Evolutionary conservation across 1,140 invertebrate species (phyloP), one percentile per base, ranked within the genome.

Genomic region (Solenopsis fugax): DNA sequence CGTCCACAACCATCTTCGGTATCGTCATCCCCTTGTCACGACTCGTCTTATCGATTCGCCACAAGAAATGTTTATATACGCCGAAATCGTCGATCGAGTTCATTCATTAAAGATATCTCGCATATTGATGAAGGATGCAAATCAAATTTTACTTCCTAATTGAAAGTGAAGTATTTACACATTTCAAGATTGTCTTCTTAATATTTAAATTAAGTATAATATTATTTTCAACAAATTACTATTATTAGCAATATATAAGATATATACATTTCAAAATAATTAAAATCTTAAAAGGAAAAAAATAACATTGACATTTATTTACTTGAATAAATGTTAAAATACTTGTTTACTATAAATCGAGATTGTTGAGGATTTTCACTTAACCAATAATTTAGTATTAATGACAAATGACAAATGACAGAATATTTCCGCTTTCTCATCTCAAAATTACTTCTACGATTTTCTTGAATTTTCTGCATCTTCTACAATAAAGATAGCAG

Each of bases 1-100:
- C 85, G 91, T 89, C 89, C 87, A 87, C 91, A 90, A 92, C 88
- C 88, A 89, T 92, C 91, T 91, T 89, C 86, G 76, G 78, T 88
- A 88, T 90, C 87, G 87, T 92, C 87, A 89, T 89, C 87, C 88
- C 89, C 87, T 89, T 90, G 90, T 91, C 88, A 87, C 85, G 78
- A 81, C 29, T 37, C 86, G 45, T 37, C 37, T 48, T 69, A 72
- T 77, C 48, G 54, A 82, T 82, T 81, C 54, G 9, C 34, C 34
- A n/a, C 6, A 58, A 48, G 37, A 73, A 58, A 82, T 7, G 41
- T 12, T 45, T 72, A 9, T 24, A 41, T 34, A 58, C 10, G 12
- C 6, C 29, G 21, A 81, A 72, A 54, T 69, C 16, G 21, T 58
- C 37, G 16, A 80, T 41, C 48, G 34, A 41, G 48, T 82, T 56